Percentiles rank a stretch among this genome's conserved stretches.
Conservation (phyloP, 2,888 invertebrate species). For the Erannis defoliaria region DNA sequence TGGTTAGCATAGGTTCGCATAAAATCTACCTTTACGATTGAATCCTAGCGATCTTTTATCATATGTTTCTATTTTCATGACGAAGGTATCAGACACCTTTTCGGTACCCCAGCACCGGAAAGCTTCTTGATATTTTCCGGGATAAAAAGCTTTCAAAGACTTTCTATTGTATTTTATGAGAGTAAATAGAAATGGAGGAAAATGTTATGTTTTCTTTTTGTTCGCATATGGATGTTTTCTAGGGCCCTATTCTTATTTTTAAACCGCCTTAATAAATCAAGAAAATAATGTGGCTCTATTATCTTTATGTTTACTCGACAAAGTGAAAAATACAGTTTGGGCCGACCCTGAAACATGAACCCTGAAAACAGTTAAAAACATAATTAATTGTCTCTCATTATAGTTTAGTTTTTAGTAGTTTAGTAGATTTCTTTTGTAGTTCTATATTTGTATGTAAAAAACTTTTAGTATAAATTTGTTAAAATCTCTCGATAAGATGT, state of each 20-base stretch:
- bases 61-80: slow-evolving; percentile 29
- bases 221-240: slow-evolving; percentile 9
- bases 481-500: no score
- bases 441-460: no score
- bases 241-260: slow-evolving; percentile 5
- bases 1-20: background rate
- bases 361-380: no score
- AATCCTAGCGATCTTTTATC: slow-evolving; percentile 4
- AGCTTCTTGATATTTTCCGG: slow-evolving; percentile 37
- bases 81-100: slow-evolving; percentile 39
- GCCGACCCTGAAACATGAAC: no score
- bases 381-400: no score
- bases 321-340: no score
- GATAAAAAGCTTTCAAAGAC: slow-evolving; percentile 37
- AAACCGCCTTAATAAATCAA: background rate
- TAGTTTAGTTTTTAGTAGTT: no score
- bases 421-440: no score
- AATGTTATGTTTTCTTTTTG: slow-evolving; percentile 27
- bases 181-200: slow-evolving; percentile 39
- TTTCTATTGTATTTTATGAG: slow-evolving; percentile 36
- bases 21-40: slow-evolving; percentile 10
- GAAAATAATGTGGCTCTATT: no score
- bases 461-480: no score
- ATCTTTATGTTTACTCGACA: no score
- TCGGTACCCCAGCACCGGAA: slow-evolving; percentile 32